These are phyloP conservation scores for Drosophila auraria DNA, from an alignment of 1,140 invertebrate genomes.

Conservation along the genomic window DNA sequence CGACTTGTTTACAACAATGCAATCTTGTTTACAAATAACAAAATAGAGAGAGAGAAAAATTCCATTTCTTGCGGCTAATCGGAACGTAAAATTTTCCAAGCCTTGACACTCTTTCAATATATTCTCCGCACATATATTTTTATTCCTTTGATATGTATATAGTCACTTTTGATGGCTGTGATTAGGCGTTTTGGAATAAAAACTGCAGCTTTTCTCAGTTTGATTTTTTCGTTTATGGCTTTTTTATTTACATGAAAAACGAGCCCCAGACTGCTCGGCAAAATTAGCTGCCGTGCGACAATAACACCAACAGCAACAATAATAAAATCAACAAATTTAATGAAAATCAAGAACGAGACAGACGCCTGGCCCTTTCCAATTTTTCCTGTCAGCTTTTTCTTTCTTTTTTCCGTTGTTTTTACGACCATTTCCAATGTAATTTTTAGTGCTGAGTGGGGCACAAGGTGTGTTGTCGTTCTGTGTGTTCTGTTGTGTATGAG, in stretches of 20 bases:
- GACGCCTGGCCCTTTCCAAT: constrained; percentile 8
- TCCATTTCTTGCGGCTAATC: constrained; percentile 64
- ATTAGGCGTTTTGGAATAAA: constrained; percentile 29
- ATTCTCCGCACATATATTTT: constrained; percentile 26
- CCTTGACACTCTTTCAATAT: constrained; percentile 76
- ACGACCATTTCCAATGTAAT: constrained; percentile 77
- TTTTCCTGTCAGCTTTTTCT: constrained; percentile 18
- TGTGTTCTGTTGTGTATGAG: constrained; percentile 23
- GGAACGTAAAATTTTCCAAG: constrained; percentile 68
- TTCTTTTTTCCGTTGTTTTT: constrained; percentile 58
- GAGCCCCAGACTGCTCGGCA: constrained; percentile 33
- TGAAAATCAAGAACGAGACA: constrained; percentile 62
- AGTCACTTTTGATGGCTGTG: constrained; percentile 51
- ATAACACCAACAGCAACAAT: constrained; percentile 25
- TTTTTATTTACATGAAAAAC: constrained; percentile 72
- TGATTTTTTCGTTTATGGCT: constrained; percentile 51
- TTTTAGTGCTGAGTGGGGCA: constrained; percentile 72
- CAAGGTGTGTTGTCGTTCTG: constrained; percentile 60
- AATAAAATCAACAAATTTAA: constrained; percentile 78
- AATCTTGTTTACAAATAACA: constrained; percentile 75
- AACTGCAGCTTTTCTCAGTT: constrained; percentile 61
- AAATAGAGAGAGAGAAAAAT: constrained; percentile 37
- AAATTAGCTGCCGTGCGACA: constrained; percentile 69
- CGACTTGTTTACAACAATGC: constrained; percentile 77
- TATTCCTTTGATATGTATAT: constrained; percentile 33